Conservation (phyloP, 2,113 vertebrate genomes). For the Bungarus multicinctus region DNA sequence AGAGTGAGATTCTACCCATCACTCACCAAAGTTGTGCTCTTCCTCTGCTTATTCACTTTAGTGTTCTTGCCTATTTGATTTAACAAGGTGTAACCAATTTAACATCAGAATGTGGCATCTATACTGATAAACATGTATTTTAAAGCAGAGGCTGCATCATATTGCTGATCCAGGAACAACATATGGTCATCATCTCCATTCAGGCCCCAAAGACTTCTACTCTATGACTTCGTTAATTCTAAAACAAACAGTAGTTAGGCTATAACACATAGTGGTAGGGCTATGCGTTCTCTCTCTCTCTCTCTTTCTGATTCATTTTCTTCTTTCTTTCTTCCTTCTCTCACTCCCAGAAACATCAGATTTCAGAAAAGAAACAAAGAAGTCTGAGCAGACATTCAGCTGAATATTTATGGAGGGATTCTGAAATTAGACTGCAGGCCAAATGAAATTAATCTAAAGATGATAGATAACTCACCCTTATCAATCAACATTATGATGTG, state of each 20-base stretch:
- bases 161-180: background rate
- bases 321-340: background rate
- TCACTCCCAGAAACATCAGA: background rate
- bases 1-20: background rate
- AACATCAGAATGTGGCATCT: background rate
- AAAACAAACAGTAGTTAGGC: background rate
- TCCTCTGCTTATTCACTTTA: background rate
- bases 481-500: background rate
- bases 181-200: background rate
- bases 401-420: background rate
- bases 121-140: background rate
- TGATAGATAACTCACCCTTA: background rate
- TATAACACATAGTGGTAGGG: background rate
- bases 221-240: background rate
- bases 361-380: background rate
- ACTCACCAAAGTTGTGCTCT: background rate
- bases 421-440: background rate
- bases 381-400: background rate
- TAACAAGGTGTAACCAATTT: background rate
- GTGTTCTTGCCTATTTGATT: background rate
- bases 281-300: background rate
- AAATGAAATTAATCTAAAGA: background rate
- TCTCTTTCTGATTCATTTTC: background rate
- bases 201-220: background rate
- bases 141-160: background rate